Percentiles rank a stretch among this genome's conserved stretches.
Evolutionary conservation across 2,888 invertebrate species (phyloP).

Genomic region (Taenaris catops): DNA sequence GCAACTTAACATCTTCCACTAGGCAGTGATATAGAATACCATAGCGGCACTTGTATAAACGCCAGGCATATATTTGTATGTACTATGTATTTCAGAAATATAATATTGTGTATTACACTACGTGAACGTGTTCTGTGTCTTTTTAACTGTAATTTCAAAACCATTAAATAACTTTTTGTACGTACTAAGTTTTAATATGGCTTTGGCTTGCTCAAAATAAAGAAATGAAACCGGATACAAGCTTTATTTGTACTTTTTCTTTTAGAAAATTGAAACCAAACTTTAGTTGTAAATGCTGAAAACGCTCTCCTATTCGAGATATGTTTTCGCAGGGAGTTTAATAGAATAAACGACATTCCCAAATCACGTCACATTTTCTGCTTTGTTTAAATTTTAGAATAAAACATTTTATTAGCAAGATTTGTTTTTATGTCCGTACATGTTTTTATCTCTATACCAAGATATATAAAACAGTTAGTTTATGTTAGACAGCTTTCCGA

Average conservation of each 20-base stretch:
- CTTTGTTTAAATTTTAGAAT: not conserved
- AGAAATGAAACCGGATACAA: conserved; percentile 9
- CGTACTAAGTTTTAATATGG: conserved; percentile 5
- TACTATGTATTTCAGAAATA: too few relatives aligned
- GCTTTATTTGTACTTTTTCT: conserved; percentile 7
- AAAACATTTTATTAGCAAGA: too few relatives aligned
- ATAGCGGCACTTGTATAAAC: too few relatives aligned
- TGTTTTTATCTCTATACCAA: too few relatives aligned
- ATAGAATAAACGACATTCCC: not conserved
- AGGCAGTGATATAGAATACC: too few relatives aligned
- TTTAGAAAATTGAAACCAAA: conserved; percentile 3
- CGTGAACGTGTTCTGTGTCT: conserved; percentile 7
- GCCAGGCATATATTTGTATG: too few relatives aligned
- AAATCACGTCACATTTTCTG: not conserved
- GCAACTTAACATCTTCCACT: too few relatives aligned
- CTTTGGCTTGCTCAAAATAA: conserved; percentile 8
- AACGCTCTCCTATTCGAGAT: not conserved
- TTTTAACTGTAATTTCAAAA: conserved; percentile 9
- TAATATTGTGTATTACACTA: too few relatives aligned
- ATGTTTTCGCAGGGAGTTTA: not conserved
- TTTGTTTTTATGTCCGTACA: too few relatives aligned
- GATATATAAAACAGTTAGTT: too few relatives aligned
- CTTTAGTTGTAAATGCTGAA: not conserved
- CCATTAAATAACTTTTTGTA: conserved; percentile 10
- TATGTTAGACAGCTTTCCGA: too few relatives aligned